A percentile compares a stretch with the other conserved stretches of the same genome.
Conservation (phyloP, 2,888 invertebrate species). For the Carcina quercana region DNA sequence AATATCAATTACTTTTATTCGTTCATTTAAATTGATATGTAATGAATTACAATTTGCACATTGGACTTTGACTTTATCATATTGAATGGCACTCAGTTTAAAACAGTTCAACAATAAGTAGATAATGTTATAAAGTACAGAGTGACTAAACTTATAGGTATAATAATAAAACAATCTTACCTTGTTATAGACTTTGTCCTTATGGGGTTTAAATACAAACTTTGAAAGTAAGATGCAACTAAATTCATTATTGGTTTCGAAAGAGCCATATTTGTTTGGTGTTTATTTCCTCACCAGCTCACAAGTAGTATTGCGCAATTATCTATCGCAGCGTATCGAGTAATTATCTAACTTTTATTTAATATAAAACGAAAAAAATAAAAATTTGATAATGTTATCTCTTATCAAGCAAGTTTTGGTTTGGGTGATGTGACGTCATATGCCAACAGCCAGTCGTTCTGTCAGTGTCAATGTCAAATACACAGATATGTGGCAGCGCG, state of each 20-base stretch:
- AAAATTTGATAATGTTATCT: not conserved
- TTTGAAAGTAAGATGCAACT: slow-evolving; percentile 81
- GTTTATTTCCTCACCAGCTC: not conserved
- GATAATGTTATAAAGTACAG: no score
- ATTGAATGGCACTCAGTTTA: no score
- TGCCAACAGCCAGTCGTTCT: not conserved
- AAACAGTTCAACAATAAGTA: no score
- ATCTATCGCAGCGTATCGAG: not conserved
- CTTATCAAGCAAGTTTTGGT: slow-evolving; percentile 11
- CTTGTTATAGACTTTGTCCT: slow-evolving; percentile 87
- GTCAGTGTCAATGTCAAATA: no score
- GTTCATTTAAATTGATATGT: not conserved
- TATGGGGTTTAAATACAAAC: slow-evolving; percentile 83
- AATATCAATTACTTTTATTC: not conserved
- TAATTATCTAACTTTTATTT: slow-evolving; percentile 5
- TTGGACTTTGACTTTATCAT: slow-evolving; percentile 3
- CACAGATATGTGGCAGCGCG: no score
- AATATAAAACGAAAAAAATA: not conserved
- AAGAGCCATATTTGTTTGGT: slow-evolving; percentile 76
- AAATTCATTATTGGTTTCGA: slow-evolving; percentile 83
- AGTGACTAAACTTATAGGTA: no score
- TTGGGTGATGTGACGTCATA: not conserved
- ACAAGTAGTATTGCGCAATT: not conserved
- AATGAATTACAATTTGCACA: slow-evolving; percentile 1
- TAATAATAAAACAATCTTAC: slow-evolving; percentile 65